Conservation (phyloP, 92 coral and sea anemone genomes). For the Palythoa grandis region DNA sequence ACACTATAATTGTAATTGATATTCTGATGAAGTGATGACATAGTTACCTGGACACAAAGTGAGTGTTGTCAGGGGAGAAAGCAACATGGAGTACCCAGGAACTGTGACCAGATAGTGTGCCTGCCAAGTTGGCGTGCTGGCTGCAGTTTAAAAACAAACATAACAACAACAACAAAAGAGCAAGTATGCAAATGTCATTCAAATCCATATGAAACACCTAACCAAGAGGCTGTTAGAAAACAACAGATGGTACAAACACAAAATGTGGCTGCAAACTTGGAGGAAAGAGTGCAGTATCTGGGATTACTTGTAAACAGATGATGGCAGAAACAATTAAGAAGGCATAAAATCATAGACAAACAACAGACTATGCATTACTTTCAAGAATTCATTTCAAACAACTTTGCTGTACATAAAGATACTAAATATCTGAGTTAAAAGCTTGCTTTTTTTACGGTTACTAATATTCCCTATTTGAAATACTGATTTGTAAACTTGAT, state of each 20-base stretch:
- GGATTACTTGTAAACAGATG: too few relatives aligned
- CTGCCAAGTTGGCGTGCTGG: slow-evolving; percentile 97
- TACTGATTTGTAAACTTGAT: too few relatives aligned
- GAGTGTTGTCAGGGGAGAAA: slow-evolving; percentile 97
- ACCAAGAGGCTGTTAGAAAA: background rate
- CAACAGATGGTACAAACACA: background rate
- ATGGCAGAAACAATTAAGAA: too few relatives aligned
- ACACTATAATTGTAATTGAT: too few relatives aligned
- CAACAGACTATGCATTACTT: background rate
- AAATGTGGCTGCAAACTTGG: background rate
- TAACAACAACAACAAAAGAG: slow-evolving; percentile 44
- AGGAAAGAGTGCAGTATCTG: too few relatives aligned
- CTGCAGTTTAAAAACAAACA: slow-evolving; percentile 51
- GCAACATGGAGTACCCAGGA: slow-evolving; percentile 98
- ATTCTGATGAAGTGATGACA: background rate
- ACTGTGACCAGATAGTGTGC: slow-evolving; percentile 97
- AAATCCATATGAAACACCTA: slow-evolving; percentile 14
- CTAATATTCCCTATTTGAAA: too few relatives aligned
- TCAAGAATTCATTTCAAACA: background rate
- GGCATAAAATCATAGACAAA: background rate
- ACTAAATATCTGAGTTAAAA: background rate
- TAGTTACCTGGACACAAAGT: slow-evolving; percentile 93
- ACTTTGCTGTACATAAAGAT: background rate
- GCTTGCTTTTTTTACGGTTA: slow-evolving; percentile 6
- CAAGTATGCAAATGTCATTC: slow-evolving; percentile 16